Conservation (phyloP, 2,888 invertebrate genomes). For the Apocheima hispidaria region DNA sequence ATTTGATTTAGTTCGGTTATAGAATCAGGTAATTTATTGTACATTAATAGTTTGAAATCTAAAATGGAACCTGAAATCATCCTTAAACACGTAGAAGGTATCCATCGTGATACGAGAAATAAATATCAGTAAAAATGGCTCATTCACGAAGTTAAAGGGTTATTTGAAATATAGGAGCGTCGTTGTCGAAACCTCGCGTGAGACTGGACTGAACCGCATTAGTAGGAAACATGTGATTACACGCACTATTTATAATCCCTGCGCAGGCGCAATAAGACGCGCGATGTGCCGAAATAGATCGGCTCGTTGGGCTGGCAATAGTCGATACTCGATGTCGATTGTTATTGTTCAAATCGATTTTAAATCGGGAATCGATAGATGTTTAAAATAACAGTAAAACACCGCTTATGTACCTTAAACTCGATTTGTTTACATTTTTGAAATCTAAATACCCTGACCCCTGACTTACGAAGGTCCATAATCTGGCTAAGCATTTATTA, state of each 20-base stretch:
- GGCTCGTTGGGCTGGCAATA: slow-evolving; percentile 42
- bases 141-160: too few species aligned
- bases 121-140: not conserved
- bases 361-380: not conserved
- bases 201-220: slow-evolving; percentile 38
- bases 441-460: not conserved
- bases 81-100: not conserved
- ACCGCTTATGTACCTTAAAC: too few species aligned
- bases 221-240: slow-evolving; percentile 61
- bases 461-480: not conserved
- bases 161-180: slow-evolving; percentile 33
- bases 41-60: not conserved
- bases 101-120: not conserved
- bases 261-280: slow-evolving; percentile 62
- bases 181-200: slow-evolving; percentile 42
- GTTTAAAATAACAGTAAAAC: not conserved
- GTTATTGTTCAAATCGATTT: slow-evolving; percentile 20
- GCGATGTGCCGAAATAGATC: slow-evolving; percentile 58
- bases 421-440: not conserved
- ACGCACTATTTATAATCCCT: slow-evolving; percentile 70
- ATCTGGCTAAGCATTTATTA: slow-evolving; percentile 8
- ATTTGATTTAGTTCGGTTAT: too few species aligned
- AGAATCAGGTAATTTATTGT: too few species aligned
- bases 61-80: not conserved
- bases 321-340: slow-evolving; percentile 50